phyloP scores from a whole-genome alignment of 2,113 vertebrate genomes.

The Phalacrocorax pelagicus region DNA sequence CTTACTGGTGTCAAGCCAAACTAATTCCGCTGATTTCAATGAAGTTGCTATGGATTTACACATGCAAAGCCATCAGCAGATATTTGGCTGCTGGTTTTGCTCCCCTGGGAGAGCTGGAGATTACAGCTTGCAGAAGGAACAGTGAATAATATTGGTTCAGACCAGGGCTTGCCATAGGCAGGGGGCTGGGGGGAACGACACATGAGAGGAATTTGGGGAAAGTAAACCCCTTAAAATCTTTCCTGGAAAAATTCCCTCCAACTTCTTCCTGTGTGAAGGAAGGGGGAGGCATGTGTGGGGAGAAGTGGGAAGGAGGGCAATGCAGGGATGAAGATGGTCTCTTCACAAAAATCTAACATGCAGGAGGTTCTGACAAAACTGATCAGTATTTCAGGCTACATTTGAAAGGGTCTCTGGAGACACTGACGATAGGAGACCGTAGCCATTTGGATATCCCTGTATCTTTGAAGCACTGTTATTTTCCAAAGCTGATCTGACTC shows the following conservation, averaged over 20 bases:
- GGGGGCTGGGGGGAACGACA: not conserved
- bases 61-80: not conserved
- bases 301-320: not conserved
- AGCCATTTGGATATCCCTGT: not conserved
- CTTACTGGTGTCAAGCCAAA: constrained; percentile 40
- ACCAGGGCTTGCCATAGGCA: not conserved
- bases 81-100: constrained; percentile 4
- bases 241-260: not conserved
- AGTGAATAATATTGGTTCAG: not conserved
- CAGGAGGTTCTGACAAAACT: not conserved
- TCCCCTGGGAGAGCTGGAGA: not conserved
- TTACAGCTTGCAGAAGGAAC: not conserved
- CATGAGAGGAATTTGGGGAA: not conserved
- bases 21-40: constrained; percentile 32
- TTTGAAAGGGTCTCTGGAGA: not conserved
- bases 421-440: not conserved
- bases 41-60: constrained; percentile 41
- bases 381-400: not conserved
- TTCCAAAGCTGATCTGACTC: not conserved
- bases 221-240: not conserved
- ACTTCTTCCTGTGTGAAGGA: not conserved
- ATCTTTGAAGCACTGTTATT: not conserved
- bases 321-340: not conserved
- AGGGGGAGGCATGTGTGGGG: fast-evolving
- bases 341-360: not conserved